Evolutionary conservation across 1,140 invertebrate species (phyloP).

Genomic region (Heliconius congener): DNA sequence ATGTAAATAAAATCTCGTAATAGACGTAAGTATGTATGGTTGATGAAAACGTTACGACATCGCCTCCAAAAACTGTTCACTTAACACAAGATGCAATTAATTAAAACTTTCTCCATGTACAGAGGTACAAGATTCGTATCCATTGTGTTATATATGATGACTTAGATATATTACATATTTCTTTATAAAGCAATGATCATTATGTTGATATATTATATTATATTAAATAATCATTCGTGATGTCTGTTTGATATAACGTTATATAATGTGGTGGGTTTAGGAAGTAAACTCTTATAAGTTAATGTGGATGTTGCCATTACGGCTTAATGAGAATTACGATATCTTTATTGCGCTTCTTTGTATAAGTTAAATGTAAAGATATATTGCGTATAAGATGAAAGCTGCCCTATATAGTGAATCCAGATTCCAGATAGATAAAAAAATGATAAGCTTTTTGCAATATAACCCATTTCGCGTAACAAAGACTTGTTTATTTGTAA

Average conservation of each 20-base stretch:
- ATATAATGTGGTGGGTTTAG: neutral
- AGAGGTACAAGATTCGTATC: neutral
- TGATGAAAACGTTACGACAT: conserved; percentile 62
- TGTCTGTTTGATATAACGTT: neutral
- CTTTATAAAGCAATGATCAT: conserved; percentile 5
- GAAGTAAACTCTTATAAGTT: neutral
- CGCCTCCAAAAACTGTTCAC: conserved; percentile 46
- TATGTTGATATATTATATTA: conserved; percentile 13
- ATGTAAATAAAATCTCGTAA: conserved; percentile 53
- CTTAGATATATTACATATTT: conserved; percentile 3
- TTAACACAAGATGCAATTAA: conserved; percentile 57
- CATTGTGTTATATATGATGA: neutral
- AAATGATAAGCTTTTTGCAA: too few species aligned
- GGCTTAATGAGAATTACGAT: neutral
- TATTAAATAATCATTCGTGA: conserved; percentile 5
- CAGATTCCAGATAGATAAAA: too few species aligned
- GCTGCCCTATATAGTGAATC: too few species aligned
- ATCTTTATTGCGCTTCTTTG: too few species aligned
- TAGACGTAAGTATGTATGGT: conserved; percentile 50
- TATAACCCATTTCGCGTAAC: too few species aligned
- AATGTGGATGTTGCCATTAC: neutral
- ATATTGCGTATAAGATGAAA: too few species aligned
- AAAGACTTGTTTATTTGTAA: too few species aligned
- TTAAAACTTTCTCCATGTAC: conserved; percentile 61
- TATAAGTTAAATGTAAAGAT: neutral